Evolutionary conservation across 2,797 vertebrate genomes (phyloP), one percentile per base, ranked within the genome.

Genomic region (Liparis tanakae): DNA sequence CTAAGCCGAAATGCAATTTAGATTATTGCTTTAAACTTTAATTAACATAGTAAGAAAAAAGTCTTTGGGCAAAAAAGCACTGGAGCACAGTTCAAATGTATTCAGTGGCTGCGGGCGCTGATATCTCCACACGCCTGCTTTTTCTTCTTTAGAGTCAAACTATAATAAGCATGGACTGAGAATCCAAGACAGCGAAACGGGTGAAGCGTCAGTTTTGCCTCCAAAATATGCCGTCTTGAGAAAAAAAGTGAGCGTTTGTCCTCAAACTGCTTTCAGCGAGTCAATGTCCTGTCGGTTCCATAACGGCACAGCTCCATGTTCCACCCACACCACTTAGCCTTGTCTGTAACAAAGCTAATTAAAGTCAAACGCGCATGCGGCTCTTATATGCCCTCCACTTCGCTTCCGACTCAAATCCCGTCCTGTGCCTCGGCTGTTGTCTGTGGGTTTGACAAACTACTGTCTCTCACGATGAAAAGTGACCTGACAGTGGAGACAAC

Each of bases 331-430:
- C 78, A 73, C 69, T 78, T 73, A 81, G 61, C 57, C 74, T 56
- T 58, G 55, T 78, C 73, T 82, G 74, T 75, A 84, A 83, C 82
- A 57, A 89, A 89, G 84, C 71, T 74, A 71, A 81, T 85, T 87
- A 82, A 67, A 81, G 84, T 78, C 72, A 65, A 83, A 81, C 72
- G 53, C 70, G 18, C 73, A 80, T 83, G 84, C 43, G 3, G 80
- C 78, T 72, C 59, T 70, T 79, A 55, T 79, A 70, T 30, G 25
- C 67, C 60, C 72, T 66, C 18, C 72, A 61, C 51, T 58, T 58
- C 17, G 6, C 70, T 62, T 54, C 34, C 51, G 48, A 67, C 68
- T 76, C 18, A 70, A 80, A 76, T 41, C 70, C 66, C 51, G 61
- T 78, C 65, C 75, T 46, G 46, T 10, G 86, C 82, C 84, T 78